Evolutionary conservation across 2,888 invertebrate genomes (phyloP), one percentile per base, ranked within the genome.

Genomic region (Mythimna albipuncta): DNA sequence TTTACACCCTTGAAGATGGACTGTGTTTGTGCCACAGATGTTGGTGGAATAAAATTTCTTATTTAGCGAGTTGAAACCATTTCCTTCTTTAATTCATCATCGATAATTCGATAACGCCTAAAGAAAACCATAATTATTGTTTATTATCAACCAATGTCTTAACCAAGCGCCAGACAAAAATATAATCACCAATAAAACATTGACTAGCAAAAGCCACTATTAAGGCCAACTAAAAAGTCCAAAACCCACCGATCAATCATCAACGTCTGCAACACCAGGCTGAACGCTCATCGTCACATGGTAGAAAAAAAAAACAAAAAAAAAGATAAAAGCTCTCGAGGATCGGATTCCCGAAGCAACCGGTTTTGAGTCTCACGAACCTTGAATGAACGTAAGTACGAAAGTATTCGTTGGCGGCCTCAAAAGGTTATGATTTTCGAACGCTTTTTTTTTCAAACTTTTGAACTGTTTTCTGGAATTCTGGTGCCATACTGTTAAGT

Each of bases 331-430:
- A 75, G 61, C 55, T 74, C 77, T 81, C 65, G 72, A 82, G 82
- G 87, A 87, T 87, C 86, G 85, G 72, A 87, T 87, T 87, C 87
- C 86, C 83, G 79, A 77, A 79, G 63, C 78, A 82, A 87, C 87
- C 87, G 87, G 87, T 87, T 87, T 81, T 58, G 67, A 71, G 77
- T 85, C 87, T 82, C 87, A 87, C 86, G 86, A 80, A 74, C 79
- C 72, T 85, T 86, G 85, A 86, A 86, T 86, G 86, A 86, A 81
- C 81, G 75, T 26, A 26, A 26, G 26, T 79, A 82, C 78, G 80
- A 82, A 85, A 81, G 86, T 75, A 72, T 78, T 78, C 77, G 82
- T 83, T 78, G 79, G 79, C 81, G 72, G 69, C 59, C 69, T 72
- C 63, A 83, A 81, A 75, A 84, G 75, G 75, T 84, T 83, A 85